phyloP scores from a whole-genome alignment of 1,140 invertebrate genomes.

The Araneus ventricosus region DNA sequence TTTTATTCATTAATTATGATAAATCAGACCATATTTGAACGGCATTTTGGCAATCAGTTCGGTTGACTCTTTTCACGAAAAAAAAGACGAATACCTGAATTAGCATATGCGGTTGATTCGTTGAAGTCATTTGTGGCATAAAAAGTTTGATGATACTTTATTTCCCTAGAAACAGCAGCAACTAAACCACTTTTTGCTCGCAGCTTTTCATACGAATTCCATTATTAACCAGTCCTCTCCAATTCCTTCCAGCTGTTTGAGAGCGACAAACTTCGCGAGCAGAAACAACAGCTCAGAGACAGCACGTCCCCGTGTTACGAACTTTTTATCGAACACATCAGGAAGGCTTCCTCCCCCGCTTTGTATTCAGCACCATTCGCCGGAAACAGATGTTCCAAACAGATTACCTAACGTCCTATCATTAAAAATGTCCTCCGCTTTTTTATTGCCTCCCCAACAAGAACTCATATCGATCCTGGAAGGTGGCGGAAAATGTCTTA shows the following conservation, averaged over 20 bases:
- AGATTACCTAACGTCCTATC: conserved; percentile 14
- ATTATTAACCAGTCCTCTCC: background rate
- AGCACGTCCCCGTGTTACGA: background rate
- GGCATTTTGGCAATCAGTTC: background rate
- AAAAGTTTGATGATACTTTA: background rate
- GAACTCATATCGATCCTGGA: background rate
- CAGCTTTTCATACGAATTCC: conserved; percentile 5
- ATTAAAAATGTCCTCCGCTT: conserved; percentile 37
- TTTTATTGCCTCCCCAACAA: conserved; percentile 7
- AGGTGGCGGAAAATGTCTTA: background rate
- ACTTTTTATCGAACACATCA: background rate
- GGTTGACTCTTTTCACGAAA: background rate
- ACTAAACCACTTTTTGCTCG: background rate
- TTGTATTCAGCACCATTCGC: conserved; percentile 7
- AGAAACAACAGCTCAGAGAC: background rate
- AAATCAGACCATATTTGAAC: background rate
- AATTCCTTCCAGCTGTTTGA: background rate
- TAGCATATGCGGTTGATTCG: background rate
- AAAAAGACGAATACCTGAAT: background rate
- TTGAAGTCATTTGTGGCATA: background rate
- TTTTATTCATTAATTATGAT: too few species aligned
- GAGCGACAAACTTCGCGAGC: background rate
- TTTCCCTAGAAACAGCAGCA: background rate
- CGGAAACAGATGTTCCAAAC: conserved; percentile 22
- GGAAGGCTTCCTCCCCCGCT: too few species aligned